Conservation (phyloP, 2,113 vertebrate species). For the Calonectris borealis region DNA sequence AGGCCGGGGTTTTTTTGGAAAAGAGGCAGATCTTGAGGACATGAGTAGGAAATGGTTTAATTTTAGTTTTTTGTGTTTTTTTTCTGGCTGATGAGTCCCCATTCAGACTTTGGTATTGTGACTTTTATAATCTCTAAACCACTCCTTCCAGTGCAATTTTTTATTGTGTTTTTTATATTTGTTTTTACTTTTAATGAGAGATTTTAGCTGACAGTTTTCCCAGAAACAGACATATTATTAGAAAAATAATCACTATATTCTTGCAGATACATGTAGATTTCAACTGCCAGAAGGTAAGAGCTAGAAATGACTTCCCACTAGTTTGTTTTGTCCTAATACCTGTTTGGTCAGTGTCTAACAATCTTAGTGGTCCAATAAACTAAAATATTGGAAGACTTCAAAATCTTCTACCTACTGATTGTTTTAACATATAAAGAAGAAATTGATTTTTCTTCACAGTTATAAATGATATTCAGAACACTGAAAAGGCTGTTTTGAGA, state of each 20-base stretch:
- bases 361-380: neutral
- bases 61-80: neutral
- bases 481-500: neutral
- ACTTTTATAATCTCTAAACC: neutral
- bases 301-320: neutral
- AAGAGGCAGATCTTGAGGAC: neutral
- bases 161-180: neutral
- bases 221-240: neutral
- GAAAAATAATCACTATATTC: neutral
- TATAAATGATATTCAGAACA: neutral
- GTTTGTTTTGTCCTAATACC: neutral
- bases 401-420: neutral
- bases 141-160: accelerated
- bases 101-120: neutral
- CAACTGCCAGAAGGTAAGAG: neutral
- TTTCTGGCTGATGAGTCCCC: neutral
- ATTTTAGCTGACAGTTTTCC: neutral
- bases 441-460: neutral
- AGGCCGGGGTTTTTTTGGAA: neutral
- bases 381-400: neutral
- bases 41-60: neutral
- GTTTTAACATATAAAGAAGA: neutral
- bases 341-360: neutral
- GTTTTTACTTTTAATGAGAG: neutral
- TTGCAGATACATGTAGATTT: neutral